Base-by-base conservation (phyloP, 2,797 vertebrate genomes). In the Rhyacichthys aspro region DNA sequence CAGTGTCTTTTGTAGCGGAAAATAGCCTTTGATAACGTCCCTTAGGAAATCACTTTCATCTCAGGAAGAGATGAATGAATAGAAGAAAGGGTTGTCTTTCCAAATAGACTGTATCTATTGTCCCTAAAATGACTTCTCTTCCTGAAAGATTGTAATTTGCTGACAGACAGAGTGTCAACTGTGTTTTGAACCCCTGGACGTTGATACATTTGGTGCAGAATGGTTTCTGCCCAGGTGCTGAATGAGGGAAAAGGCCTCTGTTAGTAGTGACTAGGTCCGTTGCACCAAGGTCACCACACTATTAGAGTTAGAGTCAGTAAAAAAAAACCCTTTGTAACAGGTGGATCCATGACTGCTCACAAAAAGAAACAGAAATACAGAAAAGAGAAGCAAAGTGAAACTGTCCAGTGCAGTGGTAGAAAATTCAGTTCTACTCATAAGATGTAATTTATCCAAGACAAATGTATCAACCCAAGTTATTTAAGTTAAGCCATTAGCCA, bases 11-110 rank as follows among this genome's bases (percentile, higher is more conserved):
- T 63, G 46, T 61, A 59, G 48, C 11, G 3, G 43, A 67, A 70
- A 73, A 67, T 36, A 63, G 59, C 36, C 66, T 41, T 57, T 63
- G 57, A 59, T 60, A 62, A 55, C 2, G 1, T 67, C 48, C 36
- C 37, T 18, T 12, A 17, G 59, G 57, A 72, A 71, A 72, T 66
- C 11, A 43, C 33, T 63, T 70, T 59, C 17, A 60, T 63, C 53
- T 58, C 47, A 46, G 19, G 37, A 45, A 58, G 37, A 17, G 43
- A 32, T 45, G 60, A 69, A 65, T 50, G 54, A 71, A 17, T 32
- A 42, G 54, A 43, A 42, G 74, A 66, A 58, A 38, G 34, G 50
- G 11, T 19, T 16, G 28, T 63, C 32, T 45, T 63, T 32, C 17
- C 48, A 72, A 58, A 65, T 42, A 63, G 59, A 46, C 45, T 12